These are phyloP conservation scores for Papilio protenor DNA, from an alignment of 2,888 invertebrate genomes.

Conservation along the genomic window DNA sequence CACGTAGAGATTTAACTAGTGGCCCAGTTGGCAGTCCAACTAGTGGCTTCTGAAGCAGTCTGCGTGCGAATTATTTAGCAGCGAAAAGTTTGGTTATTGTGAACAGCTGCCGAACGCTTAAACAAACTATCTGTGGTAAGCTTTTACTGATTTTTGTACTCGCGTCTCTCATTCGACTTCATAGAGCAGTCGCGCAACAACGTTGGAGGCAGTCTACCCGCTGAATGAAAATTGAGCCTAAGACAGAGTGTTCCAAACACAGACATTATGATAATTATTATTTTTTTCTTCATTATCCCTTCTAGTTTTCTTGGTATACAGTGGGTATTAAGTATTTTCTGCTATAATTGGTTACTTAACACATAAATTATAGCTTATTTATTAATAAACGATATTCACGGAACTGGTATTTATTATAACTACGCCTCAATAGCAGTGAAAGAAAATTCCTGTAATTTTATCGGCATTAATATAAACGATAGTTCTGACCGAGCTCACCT, in stretches of 20 bases:
- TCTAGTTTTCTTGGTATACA: background rate
- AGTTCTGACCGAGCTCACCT: conserved; percentile 25
- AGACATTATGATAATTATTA: background rate
- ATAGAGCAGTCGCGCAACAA: too few relatives aligned
- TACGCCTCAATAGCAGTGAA: conserved; percentile 20
- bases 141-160: too few relatives aligned
- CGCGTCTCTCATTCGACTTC: too few relatives aligned
- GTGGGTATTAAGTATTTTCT: background rate
- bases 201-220: background rate
- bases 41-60: background rate
- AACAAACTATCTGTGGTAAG: too few relatives aligned
- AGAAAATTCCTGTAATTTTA: conserved; percentile 31
- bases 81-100: too few relatives aligned
- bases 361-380: conserved; percentile 8
- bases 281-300: background rate
- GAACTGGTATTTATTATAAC: conserved; percentile 22
- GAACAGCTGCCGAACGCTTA: too few relatives aligned
- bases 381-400: conserved; percentile 8
- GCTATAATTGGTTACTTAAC: conserved; percentile 6
- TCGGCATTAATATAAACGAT: conserved; percentile 23
- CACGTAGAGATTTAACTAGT: background rate
- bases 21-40: too few relatives aligned
- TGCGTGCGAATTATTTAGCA: too few relatives aligned
- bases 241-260: background rate
- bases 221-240: background rate